A percentile compares a stretch with the other conserved stretches of the same genome.
phyloP scores from a whole-genome alignment of 1,140 invertebrate species.

The Platorchestia sp. region DNA sequence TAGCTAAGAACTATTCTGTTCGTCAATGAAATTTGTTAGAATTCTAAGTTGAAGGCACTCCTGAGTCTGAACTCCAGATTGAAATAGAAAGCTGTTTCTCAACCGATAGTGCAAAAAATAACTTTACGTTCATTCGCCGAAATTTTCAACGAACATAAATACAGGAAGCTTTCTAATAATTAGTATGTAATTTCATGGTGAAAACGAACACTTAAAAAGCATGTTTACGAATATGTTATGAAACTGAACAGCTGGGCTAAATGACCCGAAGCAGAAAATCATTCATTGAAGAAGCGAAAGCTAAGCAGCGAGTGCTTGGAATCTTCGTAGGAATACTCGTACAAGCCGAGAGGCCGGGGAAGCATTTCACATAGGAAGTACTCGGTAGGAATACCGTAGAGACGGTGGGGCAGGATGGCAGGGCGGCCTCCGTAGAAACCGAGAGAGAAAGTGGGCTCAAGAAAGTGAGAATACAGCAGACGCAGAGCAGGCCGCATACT shows the following conservation, averaged over 20 bases:
- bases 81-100: too few species aligned
- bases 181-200: background rate
- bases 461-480: slow-evolving; percentile 32
- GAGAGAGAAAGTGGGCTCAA: slow-evolving; percentile 49
- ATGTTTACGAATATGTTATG: background rate
- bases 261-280: background rate
- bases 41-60: too few species aligned
- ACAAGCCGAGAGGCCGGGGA: background rate
- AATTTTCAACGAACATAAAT: background rate
- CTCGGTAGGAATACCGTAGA: background rate
- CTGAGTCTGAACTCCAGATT: too few species aligned
- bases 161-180: background rate
- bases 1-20: too few species aligned
- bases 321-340: background rate
- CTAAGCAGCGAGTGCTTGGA: background rate
- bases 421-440: background rate
- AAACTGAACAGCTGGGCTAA: background rate
- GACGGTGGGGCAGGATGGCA: slow-evolving; percentile 3
- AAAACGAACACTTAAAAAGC: background rate
- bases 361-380: background rate
- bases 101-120: too few species aligned
- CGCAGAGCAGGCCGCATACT: background rate
- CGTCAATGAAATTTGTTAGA: too few species aligned
- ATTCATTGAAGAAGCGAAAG: background rate
- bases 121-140: background rate